phyloP scores from a whole-genome alignment of 2,113 vertebrate species.

The Emydocephalus ijimae region DNA sequence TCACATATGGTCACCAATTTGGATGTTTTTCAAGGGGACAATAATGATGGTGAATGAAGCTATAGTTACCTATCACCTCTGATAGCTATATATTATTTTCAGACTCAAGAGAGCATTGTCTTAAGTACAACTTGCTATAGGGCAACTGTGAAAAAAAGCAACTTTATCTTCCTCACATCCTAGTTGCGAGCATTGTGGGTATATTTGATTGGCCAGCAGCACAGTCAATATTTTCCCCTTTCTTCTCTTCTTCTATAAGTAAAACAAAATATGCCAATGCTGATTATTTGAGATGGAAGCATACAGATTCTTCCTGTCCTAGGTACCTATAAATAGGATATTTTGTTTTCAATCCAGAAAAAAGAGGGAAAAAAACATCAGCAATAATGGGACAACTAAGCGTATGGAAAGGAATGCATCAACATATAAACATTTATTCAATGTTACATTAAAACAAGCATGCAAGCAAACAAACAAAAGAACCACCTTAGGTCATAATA shows the following conservation, averaged over 20 bases:
- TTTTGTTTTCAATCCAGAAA: not conserved
- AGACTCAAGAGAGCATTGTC: not conserved
- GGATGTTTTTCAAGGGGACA: not conserved
- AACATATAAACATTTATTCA: not conserved
- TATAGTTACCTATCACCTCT: not conserved
- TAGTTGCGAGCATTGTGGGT: not conserved
- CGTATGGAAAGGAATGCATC: not conserved
- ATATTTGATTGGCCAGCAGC: not conserved
- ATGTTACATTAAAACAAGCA: not conserved
- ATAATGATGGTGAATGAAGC: not conserved
- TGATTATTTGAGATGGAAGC: not conserved
- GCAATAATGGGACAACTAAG: not conserved
- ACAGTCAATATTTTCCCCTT: not conserved
- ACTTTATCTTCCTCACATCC: not conserved
- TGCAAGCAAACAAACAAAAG: not conserved
- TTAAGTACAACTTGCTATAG: not conserved
- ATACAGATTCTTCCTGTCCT: not conserved
- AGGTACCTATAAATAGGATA: not conserved
- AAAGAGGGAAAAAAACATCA: not conserved
- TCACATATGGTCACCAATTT: not conserved
- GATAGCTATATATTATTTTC: not conserved
- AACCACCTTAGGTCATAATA: not conserved
- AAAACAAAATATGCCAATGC: not conserved
- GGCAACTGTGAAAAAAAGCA: not conserved
- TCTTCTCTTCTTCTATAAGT: not conserved